A percentile compares a stretch with the other conserved stretches of the same genome.
Evolutionary conservation across 2,888 invertebrate genomes (phyloP).

Genomic region (Branchellion lobata): DNA sequence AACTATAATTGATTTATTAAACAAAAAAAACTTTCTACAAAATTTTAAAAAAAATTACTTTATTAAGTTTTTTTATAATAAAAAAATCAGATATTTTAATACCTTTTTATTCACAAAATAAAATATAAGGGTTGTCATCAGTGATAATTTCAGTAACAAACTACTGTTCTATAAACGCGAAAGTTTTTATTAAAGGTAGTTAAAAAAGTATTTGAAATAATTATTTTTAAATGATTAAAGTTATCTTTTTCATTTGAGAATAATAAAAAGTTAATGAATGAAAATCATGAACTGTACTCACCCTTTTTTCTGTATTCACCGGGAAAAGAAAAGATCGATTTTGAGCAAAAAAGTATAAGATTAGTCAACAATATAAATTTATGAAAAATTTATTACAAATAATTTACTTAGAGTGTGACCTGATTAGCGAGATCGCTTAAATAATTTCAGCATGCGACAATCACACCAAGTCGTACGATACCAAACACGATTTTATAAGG

Average conservation of each 20-base stretch:
- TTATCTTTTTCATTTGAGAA: neutral
- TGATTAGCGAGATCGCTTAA: no score
- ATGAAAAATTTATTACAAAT: neutral
- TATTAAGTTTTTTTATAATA: neutral
- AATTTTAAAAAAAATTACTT: neutral
- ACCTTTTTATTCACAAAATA: no score
- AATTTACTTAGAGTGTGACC: no score
- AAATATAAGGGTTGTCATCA: no score
- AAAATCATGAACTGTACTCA: neutral
- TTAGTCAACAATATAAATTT: neutral
- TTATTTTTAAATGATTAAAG: no score
- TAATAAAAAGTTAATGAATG: neutral
- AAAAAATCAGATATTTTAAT: neutral
- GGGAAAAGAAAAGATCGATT: no score
- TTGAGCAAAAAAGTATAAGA: neutral
- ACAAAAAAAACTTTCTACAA: neutral
- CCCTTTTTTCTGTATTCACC: neutral
- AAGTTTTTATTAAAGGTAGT: no score
- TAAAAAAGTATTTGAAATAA: no score
- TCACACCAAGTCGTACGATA: conserved; percentile 18
- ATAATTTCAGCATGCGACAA: conserved; percentile 3
- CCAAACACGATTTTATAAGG: conserved; percentile 4
- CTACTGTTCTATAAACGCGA: no score
- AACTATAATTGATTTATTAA: neutral
- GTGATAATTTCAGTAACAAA: no score